Conservation (phyloP, 1,140 invertebrate species). For the Caenorhabditis remanei region DNA sequence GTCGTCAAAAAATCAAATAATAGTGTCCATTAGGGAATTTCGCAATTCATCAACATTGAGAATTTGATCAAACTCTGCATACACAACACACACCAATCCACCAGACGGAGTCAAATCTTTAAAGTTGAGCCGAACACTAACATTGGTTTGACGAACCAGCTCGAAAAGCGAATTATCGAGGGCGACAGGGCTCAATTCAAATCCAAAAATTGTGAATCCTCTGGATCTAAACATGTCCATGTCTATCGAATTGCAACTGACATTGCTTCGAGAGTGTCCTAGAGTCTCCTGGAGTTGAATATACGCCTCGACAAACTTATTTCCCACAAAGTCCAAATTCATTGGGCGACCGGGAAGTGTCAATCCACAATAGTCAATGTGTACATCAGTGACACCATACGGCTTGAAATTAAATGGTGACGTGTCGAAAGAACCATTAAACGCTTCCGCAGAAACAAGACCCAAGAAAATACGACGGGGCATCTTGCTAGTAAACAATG, state of each 20-base stretch:
- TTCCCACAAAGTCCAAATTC: not conserved
- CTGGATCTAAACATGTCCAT: not conserved
- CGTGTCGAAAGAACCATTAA: not conserved
- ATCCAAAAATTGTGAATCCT: not conserved
- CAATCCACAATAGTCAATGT: conserved; percentile 7
- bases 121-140: not conserved
- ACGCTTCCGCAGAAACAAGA: not conserved
- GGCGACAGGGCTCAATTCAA: conserved; percentile 4
- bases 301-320: not conserved
- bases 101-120: not conserved
- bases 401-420: conserved; percentile 6
- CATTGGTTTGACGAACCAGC: not conserved
- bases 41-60: not conserved
- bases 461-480: not conserved
- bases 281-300: not conserved
- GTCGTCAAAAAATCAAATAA: not conserved
- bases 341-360: not conserved
- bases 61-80: not conserved
- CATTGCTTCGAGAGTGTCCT: not conserved
- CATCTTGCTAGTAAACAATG: no score
- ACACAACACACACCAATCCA: not conserved
- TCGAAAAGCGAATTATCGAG: not conserved
- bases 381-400: not conserved
- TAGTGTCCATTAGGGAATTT: not conserved
- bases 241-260: not conserved